Evolutionary conservation across 2,797 vertebrate genomes (phyloP), one percentile per base, ranked within the genome.

Genomic region (Acestrorhynchus altus): DNA sequence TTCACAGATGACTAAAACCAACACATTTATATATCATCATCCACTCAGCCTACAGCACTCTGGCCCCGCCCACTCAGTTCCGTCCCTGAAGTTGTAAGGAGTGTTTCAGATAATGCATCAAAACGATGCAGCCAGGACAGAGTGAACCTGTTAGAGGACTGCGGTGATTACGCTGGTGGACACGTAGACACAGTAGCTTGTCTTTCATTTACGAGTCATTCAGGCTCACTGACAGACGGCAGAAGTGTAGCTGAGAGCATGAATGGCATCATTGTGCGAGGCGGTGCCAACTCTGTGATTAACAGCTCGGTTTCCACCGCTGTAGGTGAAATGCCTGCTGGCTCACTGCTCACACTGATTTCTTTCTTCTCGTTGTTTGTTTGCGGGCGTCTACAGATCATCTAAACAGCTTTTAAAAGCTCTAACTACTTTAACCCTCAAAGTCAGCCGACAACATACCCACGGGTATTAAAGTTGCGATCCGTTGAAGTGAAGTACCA

Each of bases 241-340:
- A 88, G 83, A 84, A 83, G 85, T 85, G 80, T 83, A 83, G 91
- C 90, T 90, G 28, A 61, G 8, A 91, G 90, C 87, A 70, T 78
- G 57, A 77, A 44, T 63, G 67, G 28, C 47, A 74, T 72, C 52
- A 63, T 56, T 75, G 57, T 61, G 70, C 70, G 61, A 28, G 74
- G 63, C 73, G 74, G 22, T 74, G 74, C 39, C 15, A 51, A 57
- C 35, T 13, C 67, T 35, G 60, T 69, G 70, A 75, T 59, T 28
- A 69, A 57, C 56, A n/a, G 40, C 11, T 56, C 56, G 22, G 39
- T 42, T 18, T 72, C 66, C 42, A 46, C n/a, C 28, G 10, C 22
- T 52, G 63, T 24, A 56, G 61, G 47, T 69, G 68, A 31, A 28
- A 44, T 31, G 26, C 13, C 13, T 24, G 22, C 52, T 56, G 49